Conservation (phyloP, 1,140 invertebrate genomes). For the Drosophila virilis region DNA sequence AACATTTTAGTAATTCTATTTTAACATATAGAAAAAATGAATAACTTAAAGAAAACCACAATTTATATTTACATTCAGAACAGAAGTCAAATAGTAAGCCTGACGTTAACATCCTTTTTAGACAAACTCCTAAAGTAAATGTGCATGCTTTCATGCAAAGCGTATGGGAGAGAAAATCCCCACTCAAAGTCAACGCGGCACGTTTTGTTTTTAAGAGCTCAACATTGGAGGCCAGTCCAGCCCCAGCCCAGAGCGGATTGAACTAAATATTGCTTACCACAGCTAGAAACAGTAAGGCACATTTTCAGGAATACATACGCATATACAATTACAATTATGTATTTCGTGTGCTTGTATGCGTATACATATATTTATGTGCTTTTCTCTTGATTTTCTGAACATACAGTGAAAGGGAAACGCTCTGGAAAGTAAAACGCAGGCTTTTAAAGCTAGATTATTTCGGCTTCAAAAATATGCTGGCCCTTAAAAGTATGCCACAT, state of each 20-base stretch:
- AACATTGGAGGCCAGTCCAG: slow-evolving; percentile 7
- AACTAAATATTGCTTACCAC: slow-evolving; percentile 32
- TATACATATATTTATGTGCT: neutral
- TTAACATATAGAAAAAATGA: too few species aligned
- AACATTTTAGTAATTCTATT: neutral
- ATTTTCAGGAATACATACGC: slow-evolving; percentile 3
- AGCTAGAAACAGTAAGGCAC: slow-evolving; percentile 7
- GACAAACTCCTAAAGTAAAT: neutral
- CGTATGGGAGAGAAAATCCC: neutral
- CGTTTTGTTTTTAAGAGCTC: slow-evolving; percentile 49
- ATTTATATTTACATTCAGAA: too few species aligned
- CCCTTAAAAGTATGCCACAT: too few species aligned
- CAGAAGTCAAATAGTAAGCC: neutral
- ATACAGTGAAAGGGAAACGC: neutral
- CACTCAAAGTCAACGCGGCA: slow-evolving; percentile 41
- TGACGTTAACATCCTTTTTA: neutral
- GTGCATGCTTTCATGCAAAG: neutral
- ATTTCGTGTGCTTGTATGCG: neutral
- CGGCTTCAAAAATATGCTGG: too few species aligned
- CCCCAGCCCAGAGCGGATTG: neutral
- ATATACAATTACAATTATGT: neutral
- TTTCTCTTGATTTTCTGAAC: neutral
- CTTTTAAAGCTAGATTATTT: too few species aligned
- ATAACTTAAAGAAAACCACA: too few species aligned
- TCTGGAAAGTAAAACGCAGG: too few species aligned